A percentile compares a stretch with the other conserved stretches of the same genome.
Conservation (phyloP, 2,888 invertebrate genomes). For the Diplazon laetatorius region DNA sequence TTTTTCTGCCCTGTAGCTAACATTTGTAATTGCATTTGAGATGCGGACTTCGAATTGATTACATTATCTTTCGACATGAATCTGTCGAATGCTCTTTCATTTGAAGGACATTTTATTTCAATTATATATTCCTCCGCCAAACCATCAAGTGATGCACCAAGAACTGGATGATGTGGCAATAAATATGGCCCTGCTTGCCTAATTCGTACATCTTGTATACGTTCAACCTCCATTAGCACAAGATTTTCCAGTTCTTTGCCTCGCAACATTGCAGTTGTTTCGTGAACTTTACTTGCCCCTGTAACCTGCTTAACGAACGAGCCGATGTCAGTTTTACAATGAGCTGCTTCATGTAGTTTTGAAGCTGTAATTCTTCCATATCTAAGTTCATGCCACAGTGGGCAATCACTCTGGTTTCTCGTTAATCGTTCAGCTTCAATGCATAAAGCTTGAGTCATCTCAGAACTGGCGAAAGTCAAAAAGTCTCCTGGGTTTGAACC, state of each 20-base stretch:
- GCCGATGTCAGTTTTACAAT: constrained; percentile 45
- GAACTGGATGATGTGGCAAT: constrained; percentile 48
- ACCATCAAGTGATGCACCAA: constrained; percentile 71
- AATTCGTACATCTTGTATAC: not conserved
- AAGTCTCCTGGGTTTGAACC: not conserved
- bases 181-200: constrained; percentile 21
- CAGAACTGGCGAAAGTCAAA: constrained; percentile 4
- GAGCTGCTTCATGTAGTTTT: constrained; percentile 46
- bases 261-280: constrained; percentile 64
- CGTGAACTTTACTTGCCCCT: too few relatives aligned
- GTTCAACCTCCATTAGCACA: constrained; percentile 40
- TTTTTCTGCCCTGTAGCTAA: constrained; percentile 62
- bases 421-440: constrained; percentile 37
- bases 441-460: constrained; percentile 14
- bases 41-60: constrained; percentile 60
- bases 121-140: constrained; percentile 64
- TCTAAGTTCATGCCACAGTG: constrained; percentile 46
- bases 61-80: constrained; percentile 62
- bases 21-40: constrained; percentile 73
- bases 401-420: constrained; percentile 24
- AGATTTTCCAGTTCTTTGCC: constrained; percentile 66
- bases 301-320: not conserved
- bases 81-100: constrained; percentile 51
- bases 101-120: constrained; percentile 71
- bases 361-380: constrained; percentile 53